phyloP scores from a whole-genome alignment of 2,888 invertebrate species.

The Lomographa bimaculata region DNA sequence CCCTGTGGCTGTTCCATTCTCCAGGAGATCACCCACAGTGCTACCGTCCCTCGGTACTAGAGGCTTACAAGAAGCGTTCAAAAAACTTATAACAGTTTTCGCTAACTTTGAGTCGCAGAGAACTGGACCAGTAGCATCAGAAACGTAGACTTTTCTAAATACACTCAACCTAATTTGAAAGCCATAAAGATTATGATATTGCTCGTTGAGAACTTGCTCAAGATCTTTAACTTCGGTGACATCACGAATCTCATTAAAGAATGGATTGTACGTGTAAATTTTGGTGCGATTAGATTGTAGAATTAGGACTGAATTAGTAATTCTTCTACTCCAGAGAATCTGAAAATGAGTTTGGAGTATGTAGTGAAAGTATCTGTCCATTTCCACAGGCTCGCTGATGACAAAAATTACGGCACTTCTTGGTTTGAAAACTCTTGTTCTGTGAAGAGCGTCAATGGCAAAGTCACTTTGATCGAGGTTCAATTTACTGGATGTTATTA shows the following conservation, averaged over 20 bases:
- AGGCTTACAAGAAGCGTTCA: slow-evolving; percentile 69
- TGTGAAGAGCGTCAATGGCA: slow-evolving; percentile 56
- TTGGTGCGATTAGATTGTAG: slow-evolving; percentile 58
- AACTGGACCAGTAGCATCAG: slow-evolving; percentile 54
- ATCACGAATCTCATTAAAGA: slow-evolving; percentile 62
- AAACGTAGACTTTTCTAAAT: slow-evolving; percentile 59
- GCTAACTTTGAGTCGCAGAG: slow-evolving; percentile 59
- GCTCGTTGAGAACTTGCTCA: slow-evolving; percentile 43
- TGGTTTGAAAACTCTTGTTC: slow-evolving; percentile 71
- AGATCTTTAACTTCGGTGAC: slow-evolving; percentile 65
- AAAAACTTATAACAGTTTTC: slow-evolving; percentile 50
- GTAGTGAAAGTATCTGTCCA: slow-evolving; percentile 62
- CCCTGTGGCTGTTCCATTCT: slow-evolving; percentile 73
- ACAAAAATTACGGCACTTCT: slow-evolving; percentile 70
- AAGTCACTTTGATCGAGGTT: slow-evolving; percentile 59
- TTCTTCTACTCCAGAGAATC: slow-evolving; percentile 76
- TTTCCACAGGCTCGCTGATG: slow-evolving; percentile 52
- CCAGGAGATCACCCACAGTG: slow-evolving; percentile 68
- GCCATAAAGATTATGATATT: slow-evolving; percentile 64
- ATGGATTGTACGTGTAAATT: slow-evolving; percentile 80
- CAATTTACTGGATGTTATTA: slow-evolving; percentile 62
- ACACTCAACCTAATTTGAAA: slow-evolving; percentile 60
- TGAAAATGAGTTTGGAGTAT: slow-evolving; percentile 72
- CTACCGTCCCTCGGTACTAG: slow-evolving; percentile 63
- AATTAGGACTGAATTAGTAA: slow-evolving; percentile 76